These are phyloP conservation scores for Diaperis boleti DNA, from an alignment of 2,888 invertebrate species.

Conservation along the genomic window DNA sequence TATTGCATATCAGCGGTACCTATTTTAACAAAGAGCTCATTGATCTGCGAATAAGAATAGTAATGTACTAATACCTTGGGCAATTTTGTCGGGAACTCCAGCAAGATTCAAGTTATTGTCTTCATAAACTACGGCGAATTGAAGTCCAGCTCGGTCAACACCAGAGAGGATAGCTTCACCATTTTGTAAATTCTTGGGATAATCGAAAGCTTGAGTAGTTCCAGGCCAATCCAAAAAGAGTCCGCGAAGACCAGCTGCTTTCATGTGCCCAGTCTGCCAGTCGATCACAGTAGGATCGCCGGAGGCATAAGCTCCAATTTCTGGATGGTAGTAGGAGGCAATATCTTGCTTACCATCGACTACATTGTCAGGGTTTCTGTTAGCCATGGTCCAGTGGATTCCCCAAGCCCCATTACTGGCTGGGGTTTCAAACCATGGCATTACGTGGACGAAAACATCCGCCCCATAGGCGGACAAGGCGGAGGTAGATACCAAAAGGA, in stretches of 20 bases:
- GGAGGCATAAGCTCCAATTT: conserved; percentile 29
- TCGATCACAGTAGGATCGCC: conserved; percentile 20
- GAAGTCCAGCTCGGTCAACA: conserved; percentile 10
- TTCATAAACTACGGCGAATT: conserved; percentile 36
- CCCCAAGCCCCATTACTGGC: conserved; percentile 19
- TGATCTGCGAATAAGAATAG: background rate
- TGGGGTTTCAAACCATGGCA: conserved; percentile 30
- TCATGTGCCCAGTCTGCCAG: conserved; percentile 24
- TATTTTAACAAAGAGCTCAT: too few relatives aligned
- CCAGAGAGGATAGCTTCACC: conserved; percentile 29
- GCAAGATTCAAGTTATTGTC: conserved; percentile 34
- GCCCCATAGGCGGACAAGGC: too few relatives aligned
- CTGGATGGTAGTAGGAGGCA: conserved; percentile 21
- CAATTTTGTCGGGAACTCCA: conserved; percentile 17
- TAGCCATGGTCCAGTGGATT: conserved; percentile 30
- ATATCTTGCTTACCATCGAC: conserved; percentile 32
- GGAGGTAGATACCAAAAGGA: too few relatives aligned
- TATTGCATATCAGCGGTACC: conserved; percentile 17
- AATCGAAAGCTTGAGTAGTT: conserved; percentile 21
- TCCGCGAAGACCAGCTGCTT: background rate
- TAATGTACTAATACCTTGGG: too few relatives aligned
- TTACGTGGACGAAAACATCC: too few relatives aligned
- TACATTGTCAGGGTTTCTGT: too few relatives aligned
- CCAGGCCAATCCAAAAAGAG: too few relatives aligned
- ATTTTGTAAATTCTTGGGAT: conserved; percentile 29